Base-by-base conservation (phyloP, 2,113 vertebrate species). In the Panthera leo region DNA sequence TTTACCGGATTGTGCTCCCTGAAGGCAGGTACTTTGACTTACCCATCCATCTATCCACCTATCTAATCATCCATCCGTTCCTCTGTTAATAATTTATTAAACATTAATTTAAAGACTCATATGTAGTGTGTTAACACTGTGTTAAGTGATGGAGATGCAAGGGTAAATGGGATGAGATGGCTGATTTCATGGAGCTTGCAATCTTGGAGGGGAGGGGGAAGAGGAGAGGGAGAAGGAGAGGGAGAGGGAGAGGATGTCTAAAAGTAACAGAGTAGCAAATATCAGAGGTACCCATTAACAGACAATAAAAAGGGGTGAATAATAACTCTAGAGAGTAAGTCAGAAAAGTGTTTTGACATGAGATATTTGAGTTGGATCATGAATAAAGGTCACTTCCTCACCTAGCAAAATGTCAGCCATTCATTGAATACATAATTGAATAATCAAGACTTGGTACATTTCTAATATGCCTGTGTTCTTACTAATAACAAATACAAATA, bases 401-500 rank as follows among this genome's bases (percentile, higher is more conserved):
- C 27, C 16, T 91, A 88, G 51, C 8, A 91, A 91, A 67, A 63
- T 61, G 7, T 71, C 29, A 34, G 34, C 25, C 73, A n/a, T 34
- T 51, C 68, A 86, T 16, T 36, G 19, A 90, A 75, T 82, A 34
- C 9, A 11, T 65, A 45, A 75, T 21, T 82, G 45, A 73, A 36
- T 85, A 78, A 75, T 87, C 42, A 34, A 34, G 16, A 90, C n/a
- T 45, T 93, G 12, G 25, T 80, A 90, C 48, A 3, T 36, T 91
- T 96, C 13, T 70, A 91, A 29, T 91, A 53, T 80, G 67, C 36
- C 25, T 79, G 19, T 92, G 34, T 42, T 87, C 10, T 68, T 96
- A 55, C 58, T 68, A 84, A 88, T 79, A 78, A 42, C n/a, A 91
- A 91, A 80, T 67, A 78, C 45, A 91, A 78, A 91, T 80, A 80